These are phyloP conservation scores for Buathra laborator DNA, from an alignment of 2,888 invertebrate species.

Conservation along the genomic window DNA sequence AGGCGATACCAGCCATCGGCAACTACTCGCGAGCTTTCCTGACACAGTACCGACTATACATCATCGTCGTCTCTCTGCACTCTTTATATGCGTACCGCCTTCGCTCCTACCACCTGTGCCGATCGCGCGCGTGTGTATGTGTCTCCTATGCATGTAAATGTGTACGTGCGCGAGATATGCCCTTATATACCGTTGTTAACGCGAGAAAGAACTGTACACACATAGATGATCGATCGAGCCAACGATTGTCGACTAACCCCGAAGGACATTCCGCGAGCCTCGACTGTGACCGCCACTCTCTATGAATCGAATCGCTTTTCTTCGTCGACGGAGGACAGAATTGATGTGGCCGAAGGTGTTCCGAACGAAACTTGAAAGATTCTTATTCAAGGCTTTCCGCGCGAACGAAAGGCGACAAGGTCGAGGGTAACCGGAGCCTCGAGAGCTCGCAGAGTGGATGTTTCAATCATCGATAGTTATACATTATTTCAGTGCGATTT, in stretches of 20 bases:
- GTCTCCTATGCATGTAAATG: background rate
- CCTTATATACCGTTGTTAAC: background rate
- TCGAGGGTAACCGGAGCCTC: background rate
- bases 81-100: slow-evolving; percentile 25
- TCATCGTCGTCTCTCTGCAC: background rate
- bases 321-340: no score
- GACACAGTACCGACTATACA: background rate
- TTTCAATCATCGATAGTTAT: background rate
- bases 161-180: background rate
- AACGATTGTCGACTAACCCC: slow-evolving; percentile 58
- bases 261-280: slow-evolving; percentile 47
- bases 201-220: slow-evolving; percentile 39
- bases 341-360: background rate
- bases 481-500: background rate
- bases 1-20: slow-evolving; percentile 2
- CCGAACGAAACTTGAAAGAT: slow-evolving; percentile 9
- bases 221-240: slow-evolving; percentile 64
- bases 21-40: background rate
- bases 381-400: slow-evolving; percentile 21
- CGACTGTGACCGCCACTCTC: background rate
- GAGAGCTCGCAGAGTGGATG: background rate
- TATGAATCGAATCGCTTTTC: background rate
- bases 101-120: slow-evolving; percentile 9
- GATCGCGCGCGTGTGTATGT: background rate
- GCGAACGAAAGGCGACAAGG: slow-evolving; percentile 1